Percentiles rank a stretch among this genome's conserved stretches.
Conservation (phyloP, 2,888 invertebrate genomes). For the Dichetophora obliterata region DNA sequence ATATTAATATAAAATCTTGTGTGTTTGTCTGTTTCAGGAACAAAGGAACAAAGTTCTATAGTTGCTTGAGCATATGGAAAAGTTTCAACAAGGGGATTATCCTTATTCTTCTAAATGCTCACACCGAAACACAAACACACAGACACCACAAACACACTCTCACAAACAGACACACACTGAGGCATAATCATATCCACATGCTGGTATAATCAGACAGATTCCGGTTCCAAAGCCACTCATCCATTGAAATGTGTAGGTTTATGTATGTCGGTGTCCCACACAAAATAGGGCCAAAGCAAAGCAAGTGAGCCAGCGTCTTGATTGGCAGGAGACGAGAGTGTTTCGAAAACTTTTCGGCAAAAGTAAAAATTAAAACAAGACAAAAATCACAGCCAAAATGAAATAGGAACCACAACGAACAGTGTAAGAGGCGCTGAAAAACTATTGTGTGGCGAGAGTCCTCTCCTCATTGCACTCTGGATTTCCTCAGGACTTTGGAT, state of each 20-base stretch:
- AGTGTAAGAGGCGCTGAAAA: conserved; percentile 12
- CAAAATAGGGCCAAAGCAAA: too few species aligned
- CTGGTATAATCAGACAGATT: not conserved
- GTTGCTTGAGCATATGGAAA: conserved; percentile 9
- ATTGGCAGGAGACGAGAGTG: conserved; percentile 29
- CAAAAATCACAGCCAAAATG: not conserved
- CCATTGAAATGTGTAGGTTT: conserved; percentile 9
- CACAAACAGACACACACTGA: too few species aligned
- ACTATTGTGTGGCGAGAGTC: conserved; percentile 25
- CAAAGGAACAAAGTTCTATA: conserved; percentile 15
- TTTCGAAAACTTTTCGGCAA: conserved; percentile 30
- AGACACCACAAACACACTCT: not conserved
- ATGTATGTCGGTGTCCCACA: not conserved
- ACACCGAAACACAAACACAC: conserved; percentile 3
- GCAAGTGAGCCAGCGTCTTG: conserved; percentile 9
- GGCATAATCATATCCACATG: not conserved
- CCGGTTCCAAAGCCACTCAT: conserved; percentile 15
- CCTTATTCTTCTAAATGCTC: conserved; percentile 31
- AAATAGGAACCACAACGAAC: conserved; percentile 8
- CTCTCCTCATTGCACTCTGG: conserved; percentile 14
- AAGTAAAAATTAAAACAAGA: conserved; percentile 27
- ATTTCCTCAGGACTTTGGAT: not conserved
- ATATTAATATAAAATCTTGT: not conserved
- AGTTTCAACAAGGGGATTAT: conserved; percentile 40
- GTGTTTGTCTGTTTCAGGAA: not conserved